Base-by-base conservation (phyloP, 2,113 vertebrate species). In the Sorex araneus region DNA sequence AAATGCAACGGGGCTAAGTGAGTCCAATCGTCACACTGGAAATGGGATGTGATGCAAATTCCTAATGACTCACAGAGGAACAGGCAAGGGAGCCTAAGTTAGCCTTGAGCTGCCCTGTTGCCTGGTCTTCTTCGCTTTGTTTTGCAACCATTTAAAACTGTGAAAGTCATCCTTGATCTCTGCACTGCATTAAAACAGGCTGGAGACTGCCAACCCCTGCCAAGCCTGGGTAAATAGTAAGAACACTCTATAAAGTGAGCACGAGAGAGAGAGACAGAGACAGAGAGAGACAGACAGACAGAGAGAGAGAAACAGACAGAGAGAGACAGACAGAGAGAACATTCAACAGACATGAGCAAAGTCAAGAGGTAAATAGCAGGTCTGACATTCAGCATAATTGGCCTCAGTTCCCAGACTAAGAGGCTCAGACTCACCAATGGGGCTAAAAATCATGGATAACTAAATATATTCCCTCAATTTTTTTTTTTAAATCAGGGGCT, bases 251-350 rank as follows among this genome's bases (percentile, higher is more conserved):
- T 88, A 69, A 71, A 57, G n/a, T 50, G 75, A 76, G 50, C 63
- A 40, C 32, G 71, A 79, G 43, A 95, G 79, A 81, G 2, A 30
- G n/a, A 75, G 90, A 82, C n/a, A n/a, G n/a, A n/a, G n/a, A n/a
- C n/a, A n/a, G n/a, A n/a, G n/a, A n/a, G n/a, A n/a, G n/a, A n/a
- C n/a, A n/a, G n/a, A n/a, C n/a, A n/a, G n/a, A n/a, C n/a, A n/a
- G n/a, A n/a, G n/a, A n/a, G n/a, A n/a, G n/a, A n/a, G n/a, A n/a
- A n/a, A n/a, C n/a, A n/a, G n/a, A n/a, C n/a, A n/a, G n/a, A n/a
- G n/a, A n/a, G n/a, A n/a, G n/a, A n/a, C n/a, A 79, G 43, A 95
- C 79, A 81, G 2, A 30, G n/a, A 75, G 90, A 82, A 34, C 27
- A 67, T 18, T 25, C 80, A 75, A 43, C 1, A 40, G 45, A 57